Percentiles rank a stretch among this genome's conserved stretches.
Conservation (phyloP, 1,140 invertebrate species). For the Littorina saxatilis region DNA sequence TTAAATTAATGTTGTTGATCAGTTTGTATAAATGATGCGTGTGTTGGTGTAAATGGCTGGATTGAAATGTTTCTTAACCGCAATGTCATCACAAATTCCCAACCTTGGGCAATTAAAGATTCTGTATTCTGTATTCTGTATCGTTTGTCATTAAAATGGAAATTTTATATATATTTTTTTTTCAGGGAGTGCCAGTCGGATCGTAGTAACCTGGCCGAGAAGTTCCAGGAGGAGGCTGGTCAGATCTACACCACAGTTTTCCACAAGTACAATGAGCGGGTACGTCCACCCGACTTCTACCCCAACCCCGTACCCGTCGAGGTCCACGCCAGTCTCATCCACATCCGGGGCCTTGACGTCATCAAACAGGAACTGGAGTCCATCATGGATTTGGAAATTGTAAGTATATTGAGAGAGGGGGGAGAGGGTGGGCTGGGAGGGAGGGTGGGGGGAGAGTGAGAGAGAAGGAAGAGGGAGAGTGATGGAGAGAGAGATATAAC, state of each 20-base stretch:
- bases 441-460: too few species aligned
- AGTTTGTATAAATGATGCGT: too few species aligned
- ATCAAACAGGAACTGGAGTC: conserved; percentile 48
- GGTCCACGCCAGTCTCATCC: conserved; percentile 38
- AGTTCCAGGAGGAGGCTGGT: conserved; percentile 51
- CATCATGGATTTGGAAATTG: conserved; percentile 49
- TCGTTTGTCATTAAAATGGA: background rate
- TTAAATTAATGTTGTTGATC: too few species aligned
- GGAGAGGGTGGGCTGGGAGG: too few species aligned
- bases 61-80: too few species aligned
- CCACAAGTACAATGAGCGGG: conserved; percentile 55
- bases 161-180: background rate
- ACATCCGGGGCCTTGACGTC: conserved; percentile 50
- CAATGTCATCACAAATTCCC: too few species aligned
- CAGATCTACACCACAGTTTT: conserved; percentile 57
- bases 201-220: conserved; percentile 20
- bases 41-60: too few species aligned
- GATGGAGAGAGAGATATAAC: too few species aligned
- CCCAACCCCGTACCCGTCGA: conserved; percentile 41
- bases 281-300: conserved; percentile 49
- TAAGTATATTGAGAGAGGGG: conserved; percentile 46
- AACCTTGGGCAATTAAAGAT: too few species aligned
- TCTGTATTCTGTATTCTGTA: too few species aligned
- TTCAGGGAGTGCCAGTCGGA: conserved; percentile 12
- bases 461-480: too few species aligned